Base-by-base conservation (phyloP, 2,888 invertebrate species). In the Clepsis dumicolana region DNA sequence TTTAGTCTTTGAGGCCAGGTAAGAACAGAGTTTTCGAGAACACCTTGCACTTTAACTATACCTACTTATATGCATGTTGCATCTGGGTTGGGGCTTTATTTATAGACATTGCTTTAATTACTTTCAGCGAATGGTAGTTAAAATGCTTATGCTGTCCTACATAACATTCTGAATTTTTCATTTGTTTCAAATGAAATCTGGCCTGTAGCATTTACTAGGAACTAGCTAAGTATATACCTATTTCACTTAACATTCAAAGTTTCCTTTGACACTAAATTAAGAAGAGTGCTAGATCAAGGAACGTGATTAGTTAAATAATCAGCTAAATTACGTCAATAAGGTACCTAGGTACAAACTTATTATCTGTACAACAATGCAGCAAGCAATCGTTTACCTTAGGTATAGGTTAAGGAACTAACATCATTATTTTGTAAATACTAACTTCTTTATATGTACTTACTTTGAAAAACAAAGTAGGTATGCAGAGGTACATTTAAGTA, bases 1-100 rank as follows among this genome's bases (percentile, higher is more conserved):
- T 93, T 91, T 93, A 93, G 93, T 85, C 77, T 71, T 71, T 75
- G 77, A 73, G 75, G 76, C 63, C 81, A 86, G 90, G 90, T 90
- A 77, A 89, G 87, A 71, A 65, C 48, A 59, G 52, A 18, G 44
- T 71, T 77, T 69, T 74, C 74, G 70, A 74, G 67, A 63, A 65
- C 53, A 27, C 27, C 56, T 67, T 75, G 57, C 29, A 29, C 68
- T 48, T 69, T 41, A 63, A 16, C 8, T 0, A 25, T 53, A 41
- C 38, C 12, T 29, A 18, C n/a, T n/a, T n/a, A n/a, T n/a, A n/a
- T 68, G 57, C 59, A 59, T 64, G 8, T 44, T 18, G 52, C n/a
- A 14, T 4, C 12, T 16, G 21, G 48, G 21, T 21, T 12, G 10
- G 24, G 50, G 41, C 57, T 57, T 63, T 61, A 48, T 64, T 53